These are phyloP conservation scores for Caenorhabditis sp. DNA, from an alignment of 2,888 invertebrate species.

Conservation along the genomic window DNA sequence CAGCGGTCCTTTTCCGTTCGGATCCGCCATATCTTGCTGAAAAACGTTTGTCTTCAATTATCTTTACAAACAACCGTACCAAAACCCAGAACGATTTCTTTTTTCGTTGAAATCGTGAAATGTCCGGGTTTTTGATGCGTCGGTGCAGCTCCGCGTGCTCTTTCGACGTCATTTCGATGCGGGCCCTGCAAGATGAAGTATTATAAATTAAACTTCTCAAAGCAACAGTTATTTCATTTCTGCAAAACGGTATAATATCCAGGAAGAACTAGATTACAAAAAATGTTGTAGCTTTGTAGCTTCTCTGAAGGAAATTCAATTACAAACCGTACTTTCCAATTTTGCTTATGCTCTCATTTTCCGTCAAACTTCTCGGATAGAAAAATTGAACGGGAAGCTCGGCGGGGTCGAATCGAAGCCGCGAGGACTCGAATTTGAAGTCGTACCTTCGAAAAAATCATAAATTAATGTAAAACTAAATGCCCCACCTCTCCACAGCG, in stretches of 20 bases:
- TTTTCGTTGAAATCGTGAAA: constrained; percentile 5
- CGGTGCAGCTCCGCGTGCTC: constrained; percentile 33
- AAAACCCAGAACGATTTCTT: constrained; percentile 31
- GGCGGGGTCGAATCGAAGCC: constrained; percentile 23
- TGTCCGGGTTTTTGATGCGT: constrained; percentile 29
- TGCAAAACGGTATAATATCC: too few relatives aligned
- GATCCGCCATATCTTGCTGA: constrained; percentile 6
- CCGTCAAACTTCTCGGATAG: constrained; percentile 18
- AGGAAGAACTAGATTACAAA: too few relatives aligned
- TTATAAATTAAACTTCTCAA: too few relatives aligned
- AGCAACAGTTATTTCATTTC: too few relatives aligned
- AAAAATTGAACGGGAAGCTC: constrained; percentile 17
- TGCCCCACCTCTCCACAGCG: constrained; percentile 26
- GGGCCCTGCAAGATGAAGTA: constrained; percentile 3
- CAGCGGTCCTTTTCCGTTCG: constrained; percentile 12
- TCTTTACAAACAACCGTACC: constrained; percentile 3
- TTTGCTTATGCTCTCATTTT: not conserved
- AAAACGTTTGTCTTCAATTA: not conserved
- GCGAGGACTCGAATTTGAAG: constrained; percentile 48
- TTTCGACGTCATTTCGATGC: constrained; percentile 41
- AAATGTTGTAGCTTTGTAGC: too few relatives aligned
- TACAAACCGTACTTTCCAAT: too few relatives aligned
- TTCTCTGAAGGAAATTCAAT: too few relatives aligned
- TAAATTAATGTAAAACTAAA: too few relatives aligned
- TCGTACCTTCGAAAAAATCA: constrained; percentile 34